Conservation (phyloP, 2,888 invertebrate species). For the Stegana nigrithorax region DNA sequence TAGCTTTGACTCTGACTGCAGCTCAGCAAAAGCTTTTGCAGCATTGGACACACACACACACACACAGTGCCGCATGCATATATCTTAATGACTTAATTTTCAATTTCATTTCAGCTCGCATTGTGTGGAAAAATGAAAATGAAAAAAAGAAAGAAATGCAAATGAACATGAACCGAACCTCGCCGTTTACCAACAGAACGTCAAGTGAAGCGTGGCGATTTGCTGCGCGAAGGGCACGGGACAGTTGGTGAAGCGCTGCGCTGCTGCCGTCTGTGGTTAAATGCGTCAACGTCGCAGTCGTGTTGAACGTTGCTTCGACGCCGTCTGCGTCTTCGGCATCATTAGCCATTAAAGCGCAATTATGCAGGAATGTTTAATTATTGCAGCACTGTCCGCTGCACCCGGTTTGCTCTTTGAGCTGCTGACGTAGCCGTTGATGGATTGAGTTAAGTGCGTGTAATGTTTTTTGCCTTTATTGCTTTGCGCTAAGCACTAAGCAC, state of each 20-base stretch:
- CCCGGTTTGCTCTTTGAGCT: not conserved
- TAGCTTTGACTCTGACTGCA: too few species aligned
- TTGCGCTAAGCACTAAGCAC: constrained; percentile 9
- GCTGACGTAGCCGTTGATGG: not conserved
- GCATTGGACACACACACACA: not conserved
- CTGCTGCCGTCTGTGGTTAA: not conserved
- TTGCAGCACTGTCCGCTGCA: constrained; percentile 25
- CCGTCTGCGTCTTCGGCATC: constrained; percentile 26
- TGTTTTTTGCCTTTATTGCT: not conserved
- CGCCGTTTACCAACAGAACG: not conserved
- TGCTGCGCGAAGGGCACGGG: not conserved
- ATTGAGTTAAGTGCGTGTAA: not conserved
- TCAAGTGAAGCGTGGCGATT: not conserved
- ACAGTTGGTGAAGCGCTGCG: not conserved
- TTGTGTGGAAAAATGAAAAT: too few species aligned
- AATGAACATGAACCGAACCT: constrained; percentile 32
- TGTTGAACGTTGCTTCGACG: not conserved
- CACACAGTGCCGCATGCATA: not conserved
- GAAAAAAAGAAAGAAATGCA: constrained; percentile 48
- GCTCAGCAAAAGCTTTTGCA: not conserved
- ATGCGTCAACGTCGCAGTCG: not conserved
- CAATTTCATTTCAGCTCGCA: constrained; percentile 49
- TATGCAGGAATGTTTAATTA: constrained; percentile 55
- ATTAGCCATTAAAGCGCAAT: constrained; percentile 55
- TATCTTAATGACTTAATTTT: constrained; percentile 58